Conservation (phyloP, 2,113 vertebrate species). For the Malurus cyaneus region DNA sequence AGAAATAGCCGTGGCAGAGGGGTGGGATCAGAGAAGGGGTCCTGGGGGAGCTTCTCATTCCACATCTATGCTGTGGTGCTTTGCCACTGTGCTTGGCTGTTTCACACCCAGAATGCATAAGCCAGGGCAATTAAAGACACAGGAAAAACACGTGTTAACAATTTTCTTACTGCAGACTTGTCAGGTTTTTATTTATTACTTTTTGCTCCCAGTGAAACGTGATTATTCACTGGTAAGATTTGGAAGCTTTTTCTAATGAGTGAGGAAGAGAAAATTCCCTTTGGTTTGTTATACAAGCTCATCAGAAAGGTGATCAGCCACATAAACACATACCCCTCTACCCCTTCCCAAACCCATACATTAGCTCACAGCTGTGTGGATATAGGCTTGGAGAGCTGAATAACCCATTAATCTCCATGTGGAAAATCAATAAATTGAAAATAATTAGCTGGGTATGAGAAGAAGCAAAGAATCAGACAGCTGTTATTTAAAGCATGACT, state of each 20-base stretch:
- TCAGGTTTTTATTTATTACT: slow-evolving; percentile 43
- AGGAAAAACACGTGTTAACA: slow-evolving; percentile 13
- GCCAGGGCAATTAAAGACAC: neutral
- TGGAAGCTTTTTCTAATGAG: slow-evolving; percentile 7
- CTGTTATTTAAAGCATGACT: slow-evolving; percentile 45
- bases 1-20: neutral
- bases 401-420: slow-evolving; percentile 63
- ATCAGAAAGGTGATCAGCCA: slow-evolving; percentile 32
- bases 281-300: slow-evolving; percentile 27
- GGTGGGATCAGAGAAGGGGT: neutral
- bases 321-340: neutral
- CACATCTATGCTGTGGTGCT: neutral
- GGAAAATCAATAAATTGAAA: slow-evolving; percentile 73
- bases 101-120: slow-evolving; percentile 5
- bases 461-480: slow-evolving; percentile 55
- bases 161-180: slow-evolving; percentile 38
- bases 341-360: neutral
- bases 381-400: slow-evolving; percentile 47
- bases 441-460: slow-evolving; percentile 64
- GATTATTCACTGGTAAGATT: slow-evolving; percentile 22
- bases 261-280: neutral
- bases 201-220: slow-evolving; percentile 33
- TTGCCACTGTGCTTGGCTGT: neutral
- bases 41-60: neutral
- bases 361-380: slow-evolving; percentile 55